phyloP scores from a whole-genome alignment of 2,113 vertebrate genomes.

The Stictonetta naevosa region DNA sequence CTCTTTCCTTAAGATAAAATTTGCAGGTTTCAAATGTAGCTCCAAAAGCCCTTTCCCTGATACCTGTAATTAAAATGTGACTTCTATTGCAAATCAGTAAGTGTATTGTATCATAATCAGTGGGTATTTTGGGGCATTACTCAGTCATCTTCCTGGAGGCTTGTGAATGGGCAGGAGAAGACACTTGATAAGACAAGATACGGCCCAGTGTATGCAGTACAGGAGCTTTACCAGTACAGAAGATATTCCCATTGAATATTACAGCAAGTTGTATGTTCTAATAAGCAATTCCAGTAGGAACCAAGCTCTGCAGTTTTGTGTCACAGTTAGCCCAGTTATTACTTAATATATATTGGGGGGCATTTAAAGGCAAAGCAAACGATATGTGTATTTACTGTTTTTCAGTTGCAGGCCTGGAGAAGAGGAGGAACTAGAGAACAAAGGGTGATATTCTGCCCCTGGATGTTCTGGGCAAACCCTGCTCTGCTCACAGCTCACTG shows the following conservation, averaged over 20 bases:
- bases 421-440: conserved; percentile 12
- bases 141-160: background rate
- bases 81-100: background rate
- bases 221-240: background rate
- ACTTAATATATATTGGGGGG: background rate
- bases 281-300: conserved; percentile 11
- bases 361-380: conserved; percentile 2
- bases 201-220: background rate
- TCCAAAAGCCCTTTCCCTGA: background rate
- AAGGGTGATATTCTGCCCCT: background rate
- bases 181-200: background rate
- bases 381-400: conserved; percentile 7
- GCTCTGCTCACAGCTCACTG: conserved; percentile 11
- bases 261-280: background rate
- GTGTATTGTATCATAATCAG: background rate
- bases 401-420: background rate
- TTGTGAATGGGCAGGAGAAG: background rate
- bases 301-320: conserved; percentile 13
- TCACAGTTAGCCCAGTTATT: conserved; percentile 35
- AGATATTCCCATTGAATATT: background rate
- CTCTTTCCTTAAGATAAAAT: background rate
- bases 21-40: background rate
- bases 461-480: background rate
- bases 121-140: background rate
- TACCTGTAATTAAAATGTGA: background rate